Base-by-base conservation (phyloP, 2,113 vertebrate species). In the Heteronetta atricapilla region DNA sequence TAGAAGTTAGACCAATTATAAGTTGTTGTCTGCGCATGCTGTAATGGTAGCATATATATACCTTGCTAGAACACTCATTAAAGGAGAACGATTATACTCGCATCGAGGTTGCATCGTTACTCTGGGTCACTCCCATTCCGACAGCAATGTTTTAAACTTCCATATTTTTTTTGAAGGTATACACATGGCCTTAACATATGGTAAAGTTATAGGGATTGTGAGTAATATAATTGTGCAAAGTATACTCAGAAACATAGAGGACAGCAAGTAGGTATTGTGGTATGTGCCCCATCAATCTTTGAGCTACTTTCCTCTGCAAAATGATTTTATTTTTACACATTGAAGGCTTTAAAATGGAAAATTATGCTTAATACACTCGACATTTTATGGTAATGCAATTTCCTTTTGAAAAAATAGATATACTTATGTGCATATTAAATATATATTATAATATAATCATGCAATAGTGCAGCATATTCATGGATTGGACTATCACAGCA, bases 291-390 rank as follows among this genome's bases (percentile, higher is more conserved):
- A 15, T 36, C 8, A 59, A 22, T 21, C 55, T 93, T 40, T 13
- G 26, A 50, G 4, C 1, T 8, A 21, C 4, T 82, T 82, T 82
- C 17, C 12, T 74, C 26, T 77, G 6, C 20, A 75, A 59, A 91
- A 70, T n/a, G 0, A 22, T 8, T 80, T 86, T 25, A 13, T 90
- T 89, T 90, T 79, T 44, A 44, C 18, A 79, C n/a, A 36, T 2
- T 20, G 16, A 79, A 69, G 6, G 6, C 5, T 89, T 15, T 42
- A 60, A 62, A 69, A 70, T 31, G 34, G 26, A 76, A 92, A 88
- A 36, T 2, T 1, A 1, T 50, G 1, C 46, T 79, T 36, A 42
- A 62, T n/a, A 25, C 2, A 36, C 5, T 13, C 15, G 31, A n/a
- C 1, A 8, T 59, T 81, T 89, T 73, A 26, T 46, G 8, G 0